A percentile compares a stretch with the other conserved stretches of the same genome.
phyloP scores from a whole-genome alignment of 2,888 invertebrate genomes.

The Lasiommata megera region DNA sequence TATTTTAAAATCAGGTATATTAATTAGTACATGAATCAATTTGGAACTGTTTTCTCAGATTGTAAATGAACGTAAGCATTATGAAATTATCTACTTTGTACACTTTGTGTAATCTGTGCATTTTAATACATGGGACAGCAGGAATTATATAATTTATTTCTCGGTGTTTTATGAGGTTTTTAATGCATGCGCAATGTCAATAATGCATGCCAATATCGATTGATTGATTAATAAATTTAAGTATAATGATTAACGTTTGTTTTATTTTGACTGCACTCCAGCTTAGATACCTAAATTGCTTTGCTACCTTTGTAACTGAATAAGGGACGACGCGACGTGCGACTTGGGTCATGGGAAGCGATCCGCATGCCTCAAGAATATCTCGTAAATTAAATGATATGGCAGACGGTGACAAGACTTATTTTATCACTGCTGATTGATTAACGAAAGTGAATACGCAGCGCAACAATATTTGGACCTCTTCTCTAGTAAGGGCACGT shows the following conservation, averaged over 20 bases:
- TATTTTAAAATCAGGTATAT: slow-evolving; percentile 75
- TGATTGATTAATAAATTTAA: slow-evolving; percentile 79
- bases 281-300: slow-evolving; percentile 11
- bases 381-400: too few species aligned
- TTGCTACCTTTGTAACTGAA: background rate
- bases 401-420: too few species aligned
- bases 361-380: too few species aligned
- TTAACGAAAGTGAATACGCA: too few species aligned
- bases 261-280: slow-evolving; percentile 52
- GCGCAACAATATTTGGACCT: too few species aligned
- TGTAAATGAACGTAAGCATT: slow-evolving; percentile 61
- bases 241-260: slow-evolving; percentile 69
- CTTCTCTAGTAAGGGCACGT: background rate
- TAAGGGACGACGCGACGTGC: too few species aligned
- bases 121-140: slow-evolving; percentile 64
- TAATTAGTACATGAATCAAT: slow-evolving; percentile 69
- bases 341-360: too few species aligned
- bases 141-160: slow-evolving; percentile 64
- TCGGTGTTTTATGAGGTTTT: slow-evolving; percentile 70
- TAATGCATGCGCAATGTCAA: slow-evolving; percentile 37
- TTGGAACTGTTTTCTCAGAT: slow-evolving; percentile 75
- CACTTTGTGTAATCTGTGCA: slow-evolving; percentile 59
- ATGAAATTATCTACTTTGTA: slow-evolving; percentile 65
- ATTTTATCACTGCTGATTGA: too few species aligned
- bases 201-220: slow-evolving; percentile 75